These are phyloP conservation scores for Oegoconia quadripuncta DNA, from an alignment of 2,888 invertebrate genomes.

Conservation along the genomic window DNA sequence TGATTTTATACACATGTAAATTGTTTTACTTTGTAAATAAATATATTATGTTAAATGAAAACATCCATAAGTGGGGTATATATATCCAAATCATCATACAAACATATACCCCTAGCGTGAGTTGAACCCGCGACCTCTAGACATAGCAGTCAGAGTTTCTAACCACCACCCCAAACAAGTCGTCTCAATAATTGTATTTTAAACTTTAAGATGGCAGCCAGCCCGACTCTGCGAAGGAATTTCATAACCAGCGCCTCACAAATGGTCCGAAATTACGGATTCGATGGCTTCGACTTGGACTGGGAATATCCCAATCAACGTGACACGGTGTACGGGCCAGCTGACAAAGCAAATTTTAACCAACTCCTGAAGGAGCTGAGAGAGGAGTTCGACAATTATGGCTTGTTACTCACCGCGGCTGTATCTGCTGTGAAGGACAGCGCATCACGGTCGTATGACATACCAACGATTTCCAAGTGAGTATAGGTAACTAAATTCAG, in stretches of 20 bases:
- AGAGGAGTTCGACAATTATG: constrained; percentile 70
- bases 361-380: constrained; percentile 76
- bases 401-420: constrained; percentile 78
- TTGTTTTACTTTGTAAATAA: too few species aligned
- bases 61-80: too few species aligned
- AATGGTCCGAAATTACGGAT: constrained; percentile 76
- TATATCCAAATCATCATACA: too few species aligned
- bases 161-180: too few species aligned
- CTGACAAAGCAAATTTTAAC: constrained; percentile 74
- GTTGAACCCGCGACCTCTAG: too few species aligned
- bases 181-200: not conserved
- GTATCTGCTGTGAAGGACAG: constrained; percentile 73
- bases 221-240: constrained; percentile 51
- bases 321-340: constrained; percentile 57
- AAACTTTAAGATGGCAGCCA: constrained; percentile 56
- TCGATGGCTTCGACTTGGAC: constrained; percentile 86
- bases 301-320: constrained; percentile 85
- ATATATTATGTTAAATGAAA: too few species aligned
- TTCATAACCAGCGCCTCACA: constrained; percentile 78
- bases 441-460: constrained; percentile 79
- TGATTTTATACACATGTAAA: too few species aligned
- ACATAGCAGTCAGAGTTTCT: too few species aligned
- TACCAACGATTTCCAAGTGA: constrained; percentile 75
- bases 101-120: too few species aligned
- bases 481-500: constrained; percentile 20